phyloP scores from a whole-genome alignment of 2,888 invertebrate species.

The Cephus sareptanus region DNA sequence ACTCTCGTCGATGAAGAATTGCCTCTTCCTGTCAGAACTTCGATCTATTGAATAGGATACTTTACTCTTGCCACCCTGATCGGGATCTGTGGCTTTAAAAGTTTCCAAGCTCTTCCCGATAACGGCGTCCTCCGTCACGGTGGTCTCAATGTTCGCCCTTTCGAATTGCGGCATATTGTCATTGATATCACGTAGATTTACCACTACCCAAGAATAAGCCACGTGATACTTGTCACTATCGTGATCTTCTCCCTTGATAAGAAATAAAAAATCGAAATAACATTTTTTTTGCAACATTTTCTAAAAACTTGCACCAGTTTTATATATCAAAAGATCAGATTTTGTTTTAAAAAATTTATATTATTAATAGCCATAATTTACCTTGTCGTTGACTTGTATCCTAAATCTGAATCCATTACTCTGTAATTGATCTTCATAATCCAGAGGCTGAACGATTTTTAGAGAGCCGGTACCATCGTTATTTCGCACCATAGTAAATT shows the following conservation, averaged over 20 bases:
- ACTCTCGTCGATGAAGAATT: slow-evolving; percentile 94
- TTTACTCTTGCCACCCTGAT: slow-evolving; percentile 93
- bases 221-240: slow-evolving; percentile 98
- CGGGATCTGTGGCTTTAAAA: slow-evolving; percentile 95
- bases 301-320: too few species aligned
- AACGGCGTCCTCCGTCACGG: slow-evolving; percentile 91
- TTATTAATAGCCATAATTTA: slow-evolving; percentile 26
- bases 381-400: slow-evolving; percentile 92
- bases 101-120: slow-evolving; percentile 91
- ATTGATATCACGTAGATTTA: slow-evolving; percentile 93
- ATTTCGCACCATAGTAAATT: slow-evolving; percentile 96
- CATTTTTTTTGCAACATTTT: not conserved
- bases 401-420: slow-evolving; percentile 95
- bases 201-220: slow-evolving; percentile 95
- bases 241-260: slow-evolving; percentile 83
- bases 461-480: slow-evolving; percentile 95
- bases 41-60: slow-evolving; percentile 93
- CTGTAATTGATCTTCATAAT: slow-evolving; percentile 94
- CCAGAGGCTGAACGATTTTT: slow-evolving; percentile 94
- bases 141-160: slow-evolving; percentile 91
- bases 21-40: slow-evolving; percentile 90
- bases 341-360: not conserved
- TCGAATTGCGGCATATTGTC: slow-evolving; percentile 98
- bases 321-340: too few species aligned
- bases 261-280: not conserved